Conservation (phyloP, 2,113 vertebrate species). For the Andinoacara biseriatus region DNA sequence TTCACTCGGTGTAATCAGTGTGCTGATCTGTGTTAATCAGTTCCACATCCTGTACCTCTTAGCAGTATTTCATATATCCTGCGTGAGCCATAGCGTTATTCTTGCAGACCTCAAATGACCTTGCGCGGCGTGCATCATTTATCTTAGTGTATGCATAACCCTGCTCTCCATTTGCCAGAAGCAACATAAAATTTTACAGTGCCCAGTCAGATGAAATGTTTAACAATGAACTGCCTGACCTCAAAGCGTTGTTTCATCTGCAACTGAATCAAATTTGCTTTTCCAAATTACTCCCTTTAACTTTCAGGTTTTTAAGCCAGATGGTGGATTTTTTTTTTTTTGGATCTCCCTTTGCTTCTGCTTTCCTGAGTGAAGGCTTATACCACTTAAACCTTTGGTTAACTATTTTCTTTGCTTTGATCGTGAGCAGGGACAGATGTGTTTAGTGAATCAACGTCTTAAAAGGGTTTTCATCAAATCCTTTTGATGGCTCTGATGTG, state of each 20-base stretch:
- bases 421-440: conserved; percentile 50
- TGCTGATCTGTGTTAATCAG: conserved; percentile 50
- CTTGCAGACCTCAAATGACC: conserved; percentile 12
- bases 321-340: conserved; percentile 6
- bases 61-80: conserved; percentile 23
- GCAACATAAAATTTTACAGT: conserved; percentile 16
- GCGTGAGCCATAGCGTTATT: conserved; percentile 5
- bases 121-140: conserved; percentile 37
- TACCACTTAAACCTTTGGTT: conserved; percentile 33
- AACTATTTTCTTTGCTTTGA: conserved; percentile 49
- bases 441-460: conserved; percentile 60
- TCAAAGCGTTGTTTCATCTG: conserved; percentile 45
- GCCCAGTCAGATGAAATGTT: conserved; percentile 25
- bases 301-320: conserved; percentile 47
- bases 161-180: conserved; percentile 37
- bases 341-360: conserved; percentile 45
- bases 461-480: conserved; percentile 46
- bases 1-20: conserved; percentile 45
- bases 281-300: conserved; percentile 38
- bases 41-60: conserved; percentile 39
- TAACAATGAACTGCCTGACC: conserved; percentile 43
- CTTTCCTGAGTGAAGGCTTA: conserved; percentile 3
- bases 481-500: conserved; percentile 36
- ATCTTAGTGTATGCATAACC: conserved; percentile 41
- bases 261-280: conserved; percentile 42